A percentile compares a stretch with the other conserved stretches of the same genome.
Conservation (phyloP, 2,113 vertebrate species). For the Cochlearius cochlearius region DNA sequence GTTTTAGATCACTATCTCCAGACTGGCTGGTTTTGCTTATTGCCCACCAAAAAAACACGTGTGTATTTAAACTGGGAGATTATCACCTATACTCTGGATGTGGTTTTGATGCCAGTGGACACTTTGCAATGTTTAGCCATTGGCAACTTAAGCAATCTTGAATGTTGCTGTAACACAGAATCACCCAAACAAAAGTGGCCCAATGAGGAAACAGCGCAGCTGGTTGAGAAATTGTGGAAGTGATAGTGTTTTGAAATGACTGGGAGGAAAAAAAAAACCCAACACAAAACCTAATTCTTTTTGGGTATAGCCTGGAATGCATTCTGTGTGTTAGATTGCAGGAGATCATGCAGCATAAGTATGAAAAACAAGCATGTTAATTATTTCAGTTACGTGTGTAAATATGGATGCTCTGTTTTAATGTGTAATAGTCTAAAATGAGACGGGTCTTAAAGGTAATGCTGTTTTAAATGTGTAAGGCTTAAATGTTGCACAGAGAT, state of each 20-base stretch:
- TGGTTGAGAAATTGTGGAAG: constrained; percentile 69
- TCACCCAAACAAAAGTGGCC: constrained; percentile 39
- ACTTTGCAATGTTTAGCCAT: background rate
- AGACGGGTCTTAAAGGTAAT: background rate
- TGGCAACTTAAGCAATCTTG: background rate
- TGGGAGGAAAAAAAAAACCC: background rate
- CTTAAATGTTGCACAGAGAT: background rate
- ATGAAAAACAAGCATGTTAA: background rate
- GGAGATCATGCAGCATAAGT: background rate
- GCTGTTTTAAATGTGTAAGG: background rate
- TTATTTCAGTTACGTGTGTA: background rate
- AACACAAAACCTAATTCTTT: background rate
- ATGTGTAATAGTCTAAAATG: background rate
- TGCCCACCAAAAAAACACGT: background rate
- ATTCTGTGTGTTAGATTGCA: background rate
- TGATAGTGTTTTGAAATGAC: constrained; percentile 57
- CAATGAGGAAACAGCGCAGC: constrained; percentile 42
- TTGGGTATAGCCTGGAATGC: background rate
- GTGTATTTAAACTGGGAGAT: background rate
- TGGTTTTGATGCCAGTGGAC: background rate
- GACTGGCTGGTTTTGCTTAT: background rate
- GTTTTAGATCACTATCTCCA: background rate
- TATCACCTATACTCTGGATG: background rate
- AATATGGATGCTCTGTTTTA: background rate
- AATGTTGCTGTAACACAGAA: background rate